phyloP scores from a whole-genome alignment of 1,140 invertebrate species.

The Chironomus tepperi region DNA sequence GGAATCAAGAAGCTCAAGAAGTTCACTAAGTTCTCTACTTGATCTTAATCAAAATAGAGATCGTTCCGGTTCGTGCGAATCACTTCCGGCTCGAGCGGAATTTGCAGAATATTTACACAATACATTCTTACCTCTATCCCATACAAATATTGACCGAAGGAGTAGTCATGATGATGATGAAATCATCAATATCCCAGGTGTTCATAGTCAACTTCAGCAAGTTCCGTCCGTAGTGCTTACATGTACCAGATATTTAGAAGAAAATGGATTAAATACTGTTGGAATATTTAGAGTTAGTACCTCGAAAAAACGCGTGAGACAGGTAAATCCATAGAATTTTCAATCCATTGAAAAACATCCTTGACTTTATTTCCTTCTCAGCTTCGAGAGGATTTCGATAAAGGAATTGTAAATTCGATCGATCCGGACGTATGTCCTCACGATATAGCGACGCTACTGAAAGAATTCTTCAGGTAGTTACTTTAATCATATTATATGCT shows the following conservation, averaged over 20 bases:
- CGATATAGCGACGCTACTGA: conserved; percentile 85
- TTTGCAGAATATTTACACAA: conserved; percentile 22
- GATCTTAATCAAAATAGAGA: conserved; percentile 27
- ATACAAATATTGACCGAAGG: conserved; percentile 45
- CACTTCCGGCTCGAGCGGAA: conserved; percentile 10
- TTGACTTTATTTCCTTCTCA: conserved; percentile 41
- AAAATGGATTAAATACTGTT: conserved; percentile 67
- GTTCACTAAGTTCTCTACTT: conserved; percentile 33
- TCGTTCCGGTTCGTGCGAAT: conserved; percentile 20
- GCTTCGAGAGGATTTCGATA: conserved; percentile 86
- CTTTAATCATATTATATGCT: background rate
- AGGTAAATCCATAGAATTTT: conserved; percentile 49
- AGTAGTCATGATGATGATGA: conserved; percentile 49
- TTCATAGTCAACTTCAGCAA: conserved; percentile 30
- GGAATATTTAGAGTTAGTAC: conserved; percentile 85
- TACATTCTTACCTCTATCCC: background rate
- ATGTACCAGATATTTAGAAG: conserved; percentile 72
- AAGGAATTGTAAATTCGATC: conserved; percentile 64
- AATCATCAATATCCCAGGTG: conserved; percentile 26
- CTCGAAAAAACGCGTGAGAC: conserved; percentile 82
- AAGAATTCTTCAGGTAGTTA: conserved; percentile 66
- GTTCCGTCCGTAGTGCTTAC: conserved; percentile 65
- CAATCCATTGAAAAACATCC: background rate
- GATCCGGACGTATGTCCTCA: conserved; percentile 77
- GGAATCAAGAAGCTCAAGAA: conserved; percentile 29